These are phyloP conservation scores for Oscarella lobularis DNA, from an alignment of 37 sponge, comb jelly and placozoan genomes.

Conservation along the genomic window DNA sequence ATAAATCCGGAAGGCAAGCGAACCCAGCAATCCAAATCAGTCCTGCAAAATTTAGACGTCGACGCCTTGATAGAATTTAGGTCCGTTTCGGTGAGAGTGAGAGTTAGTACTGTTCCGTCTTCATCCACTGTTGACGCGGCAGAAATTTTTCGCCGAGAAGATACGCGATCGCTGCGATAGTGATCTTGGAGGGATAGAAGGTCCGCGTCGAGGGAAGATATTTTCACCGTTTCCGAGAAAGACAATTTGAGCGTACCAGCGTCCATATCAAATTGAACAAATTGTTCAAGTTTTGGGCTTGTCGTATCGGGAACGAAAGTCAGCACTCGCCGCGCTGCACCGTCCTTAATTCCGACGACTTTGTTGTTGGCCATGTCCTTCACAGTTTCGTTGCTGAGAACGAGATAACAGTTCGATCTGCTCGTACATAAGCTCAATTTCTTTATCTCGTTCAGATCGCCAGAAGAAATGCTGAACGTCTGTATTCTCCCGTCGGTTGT, in stretches of 20 bases:
- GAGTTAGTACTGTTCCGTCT: slow-evolving; percentile 31
- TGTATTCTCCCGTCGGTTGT: background rate
- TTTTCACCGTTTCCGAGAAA: slow-evolving; percentile 69
- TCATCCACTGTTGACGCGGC: slow-evolving; percentile 6
- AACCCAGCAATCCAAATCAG: slow-evolving; percentile 30
- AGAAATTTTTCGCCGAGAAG: background rate
- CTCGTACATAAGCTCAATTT: background rate
- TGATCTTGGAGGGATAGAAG: background rate
- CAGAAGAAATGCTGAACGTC: background rate
- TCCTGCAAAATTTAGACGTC: slow-evolving; percentile 28
- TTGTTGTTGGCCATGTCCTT: background rate
- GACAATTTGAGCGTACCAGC: slow-evolving; percentile 37
- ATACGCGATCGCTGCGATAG: background rate
- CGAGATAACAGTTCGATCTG: background rate
- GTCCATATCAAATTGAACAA: slow-evolving; percentile 49
- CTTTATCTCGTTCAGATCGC: background rate
- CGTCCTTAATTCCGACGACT: slow-evolving; percentile 12
- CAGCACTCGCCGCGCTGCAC: background rate
- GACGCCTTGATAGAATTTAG: slow-evolving; percentile 42
- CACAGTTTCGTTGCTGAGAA: background rate
- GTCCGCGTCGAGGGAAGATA: slow-evolving; percentile 23
- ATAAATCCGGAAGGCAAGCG: slow-evolving; percentile 33
- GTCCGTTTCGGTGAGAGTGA: slow-evolving; percentile 36
- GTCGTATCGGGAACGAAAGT: slow-evolving; percentile 29
- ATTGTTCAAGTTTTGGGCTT: slow-evolving; percentile 41